These are phyloP conservation scores for Noctua fimbriata DNA, from an alignment of 2,888 invertebrate species.

Conservation along the genomic window DNA sequence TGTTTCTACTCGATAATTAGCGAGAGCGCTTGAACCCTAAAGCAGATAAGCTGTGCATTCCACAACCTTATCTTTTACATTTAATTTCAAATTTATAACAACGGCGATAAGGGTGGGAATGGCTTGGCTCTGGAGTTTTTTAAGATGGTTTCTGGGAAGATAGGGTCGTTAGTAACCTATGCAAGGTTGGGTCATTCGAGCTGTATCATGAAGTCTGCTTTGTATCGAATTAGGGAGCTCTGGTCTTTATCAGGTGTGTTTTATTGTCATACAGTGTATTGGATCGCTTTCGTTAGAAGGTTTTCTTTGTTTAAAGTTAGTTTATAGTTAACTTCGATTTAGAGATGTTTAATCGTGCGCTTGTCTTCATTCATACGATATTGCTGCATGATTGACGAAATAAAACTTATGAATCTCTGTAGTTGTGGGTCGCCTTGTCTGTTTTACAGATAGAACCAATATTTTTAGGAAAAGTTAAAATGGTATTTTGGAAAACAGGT, in stretches of 20 bases:
- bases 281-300: neutral
- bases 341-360: neutral
- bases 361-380: neutral
- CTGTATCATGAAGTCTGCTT: constrained; percentile 64
- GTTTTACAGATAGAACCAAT: neutral
- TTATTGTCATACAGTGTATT: constrained; percentile 24
- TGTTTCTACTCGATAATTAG: constrained; percentile 80
- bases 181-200: constrained; percentile 65
- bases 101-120: constrained; percentile 58
- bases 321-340: neutral
- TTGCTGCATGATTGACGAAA: neutral
- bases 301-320: constrained; percentile 1
- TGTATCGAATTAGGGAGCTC: constrained; percentile 61
- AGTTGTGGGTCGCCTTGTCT: neutral
- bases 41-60: constrained; percentile 76
- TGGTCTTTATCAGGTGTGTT: constrained; percentile 53
- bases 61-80: constrained; percentile 67
- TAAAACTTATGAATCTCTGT: neutral
- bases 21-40: constrained; percentile 77
- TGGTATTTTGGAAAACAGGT: neutral
- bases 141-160: constrained; percentile 43
- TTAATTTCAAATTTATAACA: constrained; percentile 65
- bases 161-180: constrained; percentile 69
- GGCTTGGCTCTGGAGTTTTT: constrained; percentile 26
- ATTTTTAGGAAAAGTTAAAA: neutral